These are phyloP conservation scores for Heterotilapia buettikoferi DNA, from an alignment of 2,113 vertebrate species.

Conservation along the genomic window DNA sequence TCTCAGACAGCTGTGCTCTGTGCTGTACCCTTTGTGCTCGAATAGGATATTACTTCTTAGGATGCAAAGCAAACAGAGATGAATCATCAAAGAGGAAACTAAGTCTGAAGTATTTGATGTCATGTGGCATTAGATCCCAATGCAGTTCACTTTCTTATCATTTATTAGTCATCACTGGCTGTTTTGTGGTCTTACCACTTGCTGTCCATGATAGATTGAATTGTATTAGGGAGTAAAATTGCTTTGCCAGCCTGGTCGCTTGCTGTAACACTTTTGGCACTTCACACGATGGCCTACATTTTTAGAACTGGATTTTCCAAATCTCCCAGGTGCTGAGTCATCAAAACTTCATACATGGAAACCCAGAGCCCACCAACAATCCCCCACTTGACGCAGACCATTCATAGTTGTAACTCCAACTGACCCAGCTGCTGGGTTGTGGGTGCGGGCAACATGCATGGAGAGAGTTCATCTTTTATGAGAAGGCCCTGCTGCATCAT, in stretches of 20 bases:
- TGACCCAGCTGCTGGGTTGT: constrained; percentile 41
- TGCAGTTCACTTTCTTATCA: constrained; percentile 28
- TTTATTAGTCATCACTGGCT: constrained; percentile 4
- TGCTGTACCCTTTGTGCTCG: neutral
- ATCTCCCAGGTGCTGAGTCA: constrained; percentile 48
- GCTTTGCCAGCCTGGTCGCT: neutral
- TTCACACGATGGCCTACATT: constrained; percentile 1
- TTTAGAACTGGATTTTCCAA: constrained; percentile 35
- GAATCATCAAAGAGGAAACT: constrained; percentile 15
- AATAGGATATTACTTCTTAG: constrained; percentile 37
- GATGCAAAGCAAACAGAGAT: constrained; percentile 19
- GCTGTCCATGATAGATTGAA: constrained; percentile 23
- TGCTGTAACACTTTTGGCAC: neutral
- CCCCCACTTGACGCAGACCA: constrained; percentile 26
- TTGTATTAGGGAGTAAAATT: neutral
- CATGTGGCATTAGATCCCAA: constrained; percentile 18
- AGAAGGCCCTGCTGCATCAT: constrained; percentile 48
- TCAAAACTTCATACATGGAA: constrained; percentile 43
- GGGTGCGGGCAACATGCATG: constrained; percentile 3
- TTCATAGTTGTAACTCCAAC: constrained; percentile 57
- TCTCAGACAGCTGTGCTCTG: neutral
- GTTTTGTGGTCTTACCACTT: constrained; percentile 5
- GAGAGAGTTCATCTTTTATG: constrained; percentile 51
- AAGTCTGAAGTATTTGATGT: constrained; percentile 28
- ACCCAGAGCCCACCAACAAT: constrained; percentile 15